Conservation (phyloP, 92 coral and sea anemone species). For the Plumapathes pennacea region DNA sequence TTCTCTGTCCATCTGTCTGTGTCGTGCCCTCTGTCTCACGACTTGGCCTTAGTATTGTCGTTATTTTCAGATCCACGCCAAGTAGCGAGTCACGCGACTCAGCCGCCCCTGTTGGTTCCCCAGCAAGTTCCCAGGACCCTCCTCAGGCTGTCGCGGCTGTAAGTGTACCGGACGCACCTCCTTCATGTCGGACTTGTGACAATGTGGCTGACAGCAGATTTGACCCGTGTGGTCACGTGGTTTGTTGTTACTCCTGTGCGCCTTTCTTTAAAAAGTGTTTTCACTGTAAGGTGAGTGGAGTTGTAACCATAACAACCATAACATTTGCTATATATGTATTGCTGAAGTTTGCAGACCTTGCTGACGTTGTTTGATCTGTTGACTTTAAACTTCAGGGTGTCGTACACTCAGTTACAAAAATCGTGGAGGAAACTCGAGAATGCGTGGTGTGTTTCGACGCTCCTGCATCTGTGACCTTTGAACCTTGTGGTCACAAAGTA, state of each 20-base stretch:
- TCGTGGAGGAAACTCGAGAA: constrained; percentile 34
- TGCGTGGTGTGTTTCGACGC: constrained; percentile 71
- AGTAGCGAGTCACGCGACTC: too few relatives aligned
- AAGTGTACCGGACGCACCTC: constrained; percentile 11
- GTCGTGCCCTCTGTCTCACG: too few relatives aligned
- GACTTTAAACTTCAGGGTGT: constrained; percentile 34
- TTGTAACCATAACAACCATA: too few relatives aligned
- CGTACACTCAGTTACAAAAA: constrained; percentile 33
- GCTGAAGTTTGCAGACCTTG: too few relatives aligned
- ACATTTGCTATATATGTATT: too few relatives aligned
- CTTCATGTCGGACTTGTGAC: constrained; percentile 60
- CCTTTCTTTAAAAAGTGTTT: constrained; percentile 68
- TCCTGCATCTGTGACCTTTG: constrained; percentile 62
- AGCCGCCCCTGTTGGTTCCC: constrained; percentile 13
- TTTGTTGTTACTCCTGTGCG: constrained; percentile 62
- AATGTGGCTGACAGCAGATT: constrained; percentile 56
- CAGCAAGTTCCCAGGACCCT: background rate
- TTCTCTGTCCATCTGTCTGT: too few relatives aligned
- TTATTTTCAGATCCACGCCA: too few relatives aligned
- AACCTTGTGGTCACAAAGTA: constrained; percentile 71
- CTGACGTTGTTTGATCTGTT: too few relatives aligned
- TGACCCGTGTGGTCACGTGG: constrained; percentile 76
- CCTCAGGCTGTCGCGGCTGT: constrained; percentile 14
- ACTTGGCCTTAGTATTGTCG: too few relatives aligned
- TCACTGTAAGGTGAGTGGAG: constrained; percentile 60